These are phyloP conservation scores for Pseudopleuronectes americanus DNA, from an alignment of 2,797 vertebrate species.

Conservation along the genomic window DNA sequence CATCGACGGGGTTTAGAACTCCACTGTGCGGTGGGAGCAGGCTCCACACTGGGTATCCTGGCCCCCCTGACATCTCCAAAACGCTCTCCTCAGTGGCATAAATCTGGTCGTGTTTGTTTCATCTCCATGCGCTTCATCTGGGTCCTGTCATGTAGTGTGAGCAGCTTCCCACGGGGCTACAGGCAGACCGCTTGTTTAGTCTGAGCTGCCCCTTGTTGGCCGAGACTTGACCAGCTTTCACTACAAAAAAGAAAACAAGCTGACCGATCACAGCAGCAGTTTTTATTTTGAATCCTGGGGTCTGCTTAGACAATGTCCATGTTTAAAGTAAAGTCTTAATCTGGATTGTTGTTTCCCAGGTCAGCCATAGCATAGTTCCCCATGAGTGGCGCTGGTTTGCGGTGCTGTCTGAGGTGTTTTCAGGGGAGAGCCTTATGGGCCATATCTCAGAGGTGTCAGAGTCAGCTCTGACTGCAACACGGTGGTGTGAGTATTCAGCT, in stretches of 20 bases:
- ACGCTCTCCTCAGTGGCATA: slow-evolving; percentile 15
- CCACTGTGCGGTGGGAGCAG: not conserved
- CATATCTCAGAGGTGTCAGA: slow-evolving; percentile 49
- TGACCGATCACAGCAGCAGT: slow-evolving; percentile 45
- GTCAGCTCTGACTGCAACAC: slow-evolving; percentile 35
- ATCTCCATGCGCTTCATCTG: slow-evolving; percentile 37
- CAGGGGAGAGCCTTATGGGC: slow-evolving; percentile 25
- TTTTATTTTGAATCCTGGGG: slow-evolving; percentile 56
- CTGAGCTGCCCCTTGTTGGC: slow-evolving; percentile 41
- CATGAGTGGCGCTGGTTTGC: slow-evolving; percentile 50
- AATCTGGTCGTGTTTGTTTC: slow-evolving; percentile 50
- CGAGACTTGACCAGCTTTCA: slow-evolving; percentile 37
- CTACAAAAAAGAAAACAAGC: slow-evolving; percentile 27
- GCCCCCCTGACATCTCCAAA: slow-evolving; percentile 21
- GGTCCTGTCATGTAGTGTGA: slow-evolving; percentile 32
- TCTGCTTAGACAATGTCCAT: slow-evolving; percentile 42
- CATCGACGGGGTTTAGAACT: slow-evolving; percentile 2
- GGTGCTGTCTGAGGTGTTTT: slow-evolving; percentile 57
- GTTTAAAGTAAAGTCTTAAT: slow-evolving; percentile 58
- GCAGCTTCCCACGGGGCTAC: slow-evolving; percentile 37
- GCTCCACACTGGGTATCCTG: slow-evolving; percentile 6
- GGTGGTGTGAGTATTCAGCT: slow-evolving; percentile 37
- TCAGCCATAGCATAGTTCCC: slow-evolving; percentile 71
- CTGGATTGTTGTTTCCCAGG: slow-evolving; percentile 34
- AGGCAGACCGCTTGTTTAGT: slow-evolving; percentile 73